A percentile compares a stretch with the other conserved stretches of the same genome.
phyloP scores from a whole-genome alignment of 2,888 invertebrate species.

The Tenthredo distinguenda region DNA sequence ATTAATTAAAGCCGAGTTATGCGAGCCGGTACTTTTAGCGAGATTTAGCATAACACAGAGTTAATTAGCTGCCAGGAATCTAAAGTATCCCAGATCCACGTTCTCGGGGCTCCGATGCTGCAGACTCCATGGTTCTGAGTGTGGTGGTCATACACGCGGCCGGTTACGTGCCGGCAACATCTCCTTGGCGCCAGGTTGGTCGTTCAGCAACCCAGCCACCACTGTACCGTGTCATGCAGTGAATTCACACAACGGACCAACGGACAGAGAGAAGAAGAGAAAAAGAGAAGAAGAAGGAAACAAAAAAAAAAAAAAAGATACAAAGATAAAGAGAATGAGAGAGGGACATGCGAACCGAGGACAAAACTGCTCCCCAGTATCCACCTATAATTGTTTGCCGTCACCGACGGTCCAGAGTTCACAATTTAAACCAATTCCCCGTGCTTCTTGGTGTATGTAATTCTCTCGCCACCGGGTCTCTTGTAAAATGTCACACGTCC shows the following conservation, averaged over 20 bases:
- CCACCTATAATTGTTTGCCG: conserved; percentile 48
- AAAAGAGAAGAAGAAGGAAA: background rate
- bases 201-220: conserved; percentile 63
- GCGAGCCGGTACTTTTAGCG: conserved; percentile 70
- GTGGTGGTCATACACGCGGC: conserved; percentile 54
- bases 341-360: conserved; percentile 43
- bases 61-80: conserved; percentile 76
- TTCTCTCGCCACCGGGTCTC: conserved; percentile 30
- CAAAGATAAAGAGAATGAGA: background rate
- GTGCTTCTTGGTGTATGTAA: conserved; percentile 23
- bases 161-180: conserved; percentile 69
- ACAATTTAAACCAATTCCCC: conserved; percentile 48
- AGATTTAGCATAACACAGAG: conserved; percentile 75
- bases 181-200: conserved; percentile 74
- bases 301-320: background rate
- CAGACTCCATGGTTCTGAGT: conserved; percentile 34
- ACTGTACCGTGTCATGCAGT: conserved; percentile 41
- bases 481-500: conserved; percentile 38
- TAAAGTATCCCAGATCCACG: conserved; percentile 68
- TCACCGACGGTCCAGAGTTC: conserved; percentile 40
- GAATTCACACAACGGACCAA: conserved; percentile 42
- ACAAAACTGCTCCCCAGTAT: conserved; percentile 43
- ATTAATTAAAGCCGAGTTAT: conserved; percentile 44
- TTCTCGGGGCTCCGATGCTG: background rate
- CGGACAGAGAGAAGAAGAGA: background rate